Percentiles rank a stretch among this genome's conserved stretches.
Conservation (phyloP, 53 echinoderm and acorn worm species). For the Pentamera pediparva region DNA sequence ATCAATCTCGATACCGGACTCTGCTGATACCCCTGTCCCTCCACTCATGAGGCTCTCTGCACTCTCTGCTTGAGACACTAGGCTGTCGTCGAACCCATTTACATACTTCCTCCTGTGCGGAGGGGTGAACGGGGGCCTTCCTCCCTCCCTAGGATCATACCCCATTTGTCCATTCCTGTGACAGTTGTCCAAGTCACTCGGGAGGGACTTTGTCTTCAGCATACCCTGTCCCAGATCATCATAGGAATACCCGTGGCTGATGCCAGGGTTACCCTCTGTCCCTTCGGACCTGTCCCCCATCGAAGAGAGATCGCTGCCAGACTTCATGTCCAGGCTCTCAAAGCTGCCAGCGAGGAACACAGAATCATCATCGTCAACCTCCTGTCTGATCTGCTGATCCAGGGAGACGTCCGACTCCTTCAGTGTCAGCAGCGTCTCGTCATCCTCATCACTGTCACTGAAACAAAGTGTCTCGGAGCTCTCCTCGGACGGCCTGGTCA, state of each 20-base stretch:
- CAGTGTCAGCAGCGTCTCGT: constrained; percentile 6
- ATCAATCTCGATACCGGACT: constrained; percentile 29
- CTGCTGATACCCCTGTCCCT: constrained; percentile 18
- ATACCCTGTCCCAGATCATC: constrained; percentile 6
- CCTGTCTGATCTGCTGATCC: constrained; percentile 11
- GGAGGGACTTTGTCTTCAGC: constrained; percentile 16
- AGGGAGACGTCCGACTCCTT: constrained; percentile 28
- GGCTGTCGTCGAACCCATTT: background rate
- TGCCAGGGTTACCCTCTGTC: background rate
- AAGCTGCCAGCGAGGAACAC: constrained; percentile 25
- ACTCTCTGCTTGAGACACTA: constrained; percentile 28
- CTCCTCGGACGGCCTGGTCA: constrained; percentile 19
- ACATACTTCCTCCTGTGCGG: constrained; percentile 8
- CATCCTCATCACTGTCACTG: constrained; percentile 25
- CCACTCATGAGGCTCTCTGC: constrained; percentile 23
- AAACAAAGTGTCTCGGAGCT: constrained; percentile 18
- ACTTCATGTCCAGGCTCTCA: constrained; percentile 28
- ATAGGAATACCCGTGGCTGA: background rate
- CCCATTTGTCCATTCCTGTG: constrained; percentile 2
- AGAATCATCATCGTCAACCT: constrained; percentile 19
- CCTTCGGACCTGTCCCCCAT: constrained; percentile 18
- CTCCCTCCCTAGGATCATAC: background rate
- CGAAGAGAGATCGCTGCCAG: constrained; percentile 17
- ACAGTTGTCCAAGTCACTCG: constrained; percentile 13
- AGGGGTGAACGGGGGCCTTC: constrained; percentile 4